Evolutionary conservation across 2,113 vertebrate genomes (phyloP).

Genomic region (Alexandromys fortis): DNA sequence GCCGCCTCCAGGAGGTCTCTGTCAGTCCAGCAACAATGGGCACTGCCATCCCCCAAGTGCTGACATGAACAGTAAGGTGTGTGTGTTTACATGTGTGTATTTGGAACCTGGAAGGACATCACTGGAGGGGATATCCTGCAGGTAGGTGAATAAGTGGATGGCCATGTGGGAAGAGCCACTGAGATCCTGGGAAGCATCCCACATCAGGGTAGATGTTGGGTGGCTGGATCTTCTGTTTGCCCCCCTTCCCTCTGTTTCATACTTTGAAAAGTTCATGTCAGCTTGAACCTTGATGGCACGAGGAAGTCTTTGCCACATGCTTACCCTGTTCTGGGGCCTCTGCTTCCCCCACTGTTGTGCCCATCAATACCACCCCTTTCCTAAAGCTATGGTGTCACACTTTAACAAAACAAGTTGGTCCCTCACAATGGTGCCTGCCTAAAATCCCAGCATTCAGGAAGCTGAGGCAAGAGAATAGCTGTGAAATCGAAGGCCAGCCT

Average conservation of each 20-base stretch:
- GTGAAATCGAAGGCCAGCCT: not conserved
- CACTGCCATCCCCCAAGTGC: not conserved
- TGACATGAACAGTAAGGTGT: not conserved
- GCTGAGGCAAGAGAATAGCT: not conserved
- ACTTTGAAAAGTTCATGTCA: not conserved
- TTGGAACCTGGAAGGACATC: not conserved
- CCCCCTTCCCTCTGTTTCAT: not conserved
- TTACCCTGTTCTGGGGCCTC: not conserved
- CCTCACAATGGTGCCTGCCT: not conserved
- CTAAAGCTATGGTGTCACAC: not conserved
- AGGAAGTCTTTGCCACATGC: not conserved
- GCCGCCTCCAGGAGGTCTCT: not conserved
- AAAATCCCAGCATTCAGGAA: not conserved
- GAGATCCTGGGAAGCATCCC: not conserved
- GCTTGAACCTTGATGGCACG: not conserved
- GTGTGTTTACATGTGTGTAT: not conserved
- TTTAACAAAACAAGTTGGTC: not conserved
- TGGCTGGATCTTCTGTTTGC: not conserved
- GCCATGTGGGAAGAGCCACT: not conserved
- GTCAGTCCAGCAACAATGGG: accelerated
- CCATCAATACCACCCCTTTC: accelerated
- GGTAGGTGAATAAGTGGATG: not conserved
- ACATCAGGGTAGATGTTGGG: not conserved
- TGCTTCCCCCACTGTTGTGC: not conserved
- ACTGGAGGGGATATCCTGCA: not conserved